These are phyloP conservation scores for Acleris emargana DNA, from an alignment of 2,888 invertebrate genomes.

Conservation along the genomic window DNA sequence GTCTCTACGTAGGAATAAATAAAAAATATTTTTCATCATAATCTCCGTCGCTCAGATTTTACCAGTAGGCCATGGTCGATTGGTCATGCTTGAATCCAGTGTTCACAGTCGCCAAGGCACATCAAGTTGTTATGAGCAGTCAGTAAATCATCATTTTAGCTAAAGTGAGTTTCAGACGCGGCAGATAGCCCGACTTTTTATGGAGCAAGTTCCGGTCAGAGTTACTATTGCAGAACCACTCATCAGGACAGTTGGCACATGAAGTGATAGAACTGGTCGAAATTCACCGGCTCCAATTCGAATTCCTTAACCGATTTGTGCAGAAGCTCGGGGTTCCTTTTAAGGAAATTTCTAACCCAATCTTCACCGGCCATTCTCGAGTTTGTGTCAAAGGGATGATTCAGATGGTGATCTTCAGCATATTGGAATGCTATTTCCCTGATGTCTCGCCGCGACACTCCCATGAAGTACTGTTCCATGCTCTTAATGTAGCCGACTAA, in stretches of 20 bases:
- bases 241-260: constrained; percentile 80
- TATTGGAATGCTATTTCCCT: constrained; percentile 79
- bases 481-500: constrained; percentile 78
- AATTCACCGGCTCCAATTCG: constrained; percentile 76
- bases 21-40: constrained; percentile 7
- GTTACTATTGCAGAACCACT: constrained; percentile 50
- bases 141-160: constrained; percentile 7
- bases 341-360: constrained; percentile 80
- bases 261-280: constrained; percentile 80
- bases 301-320: constrained; percentile 68
- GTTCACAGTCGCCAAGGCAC: constrained; percentile 22
- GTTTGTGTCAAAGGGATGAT: constrained; percentile 77
- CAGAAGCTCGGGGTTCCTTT: constrained; percentile 73
- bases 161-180: constrained; percentile 1
- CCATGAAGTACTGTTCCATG: constrained; percentile 79
- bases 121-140: constrained; percentile 20
- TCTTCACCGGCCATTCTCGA: constrained; percentile 79
- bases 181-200: constrained; percentile 4
- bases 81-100: constrained; percentile 7
- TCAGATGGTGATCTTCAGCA: constrained; percentile 73
- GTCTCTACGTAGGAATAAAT: constrained; percentile 28
- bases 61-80: constrained; percentile 8
- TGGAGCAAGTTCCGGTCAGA: constrained; percentile 23
- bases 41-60: background rate
- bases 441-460: constrained; percentile 75